phyloP scores from a whole-genome alignment of 2,797 vertebrate species.

The Xiphorhynchus erythropygius region DNA sequence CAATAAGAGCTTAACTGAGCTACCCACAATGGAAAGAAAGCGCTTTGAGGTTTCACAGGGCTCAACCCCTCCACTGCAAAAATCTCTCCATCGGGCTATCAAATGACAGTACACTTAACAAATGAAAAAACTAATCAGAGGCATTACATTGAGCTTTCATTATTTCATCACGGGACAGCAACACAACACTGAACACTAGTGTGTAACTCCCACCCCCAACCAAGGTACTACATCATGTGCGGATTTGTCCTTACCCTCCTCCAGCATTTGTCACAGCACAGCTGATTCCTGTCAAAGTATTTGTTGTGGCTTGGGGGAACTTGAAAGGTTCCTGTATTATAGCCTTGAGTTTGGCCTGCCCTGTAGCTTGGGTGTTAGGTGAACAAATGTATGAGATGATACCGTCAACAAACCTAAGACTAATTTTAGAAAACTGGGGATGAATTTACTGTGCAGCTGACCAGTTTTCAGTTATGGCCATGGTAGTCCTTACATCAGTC shows the following conservation, averaged over 20 bases:
- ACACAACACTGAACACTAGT: not conserved
- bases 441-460: not conserved
- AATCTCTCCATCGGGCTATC: slow-evolving; percentile 14
- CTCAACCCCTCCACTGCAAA: not conserved
- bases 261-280: not conserved
- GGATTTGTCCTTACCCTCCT: not conserved
- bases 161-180: not conserved
- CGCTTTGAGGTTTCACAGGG: slow-evolving; percentile 36
- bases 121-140: not conserved
- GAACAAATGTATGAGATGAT: not conserved
- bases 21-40: slow-evolving; percentile 53
- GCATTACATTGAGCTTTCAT: not conserved
- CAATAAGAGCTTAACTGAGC: slow-evolving; percentile 14
- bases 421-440: not conserved
- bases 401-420: not conserved
- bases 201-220: not conserved
- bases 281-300: not conserved
- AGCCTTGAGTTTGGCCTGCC: not conserved
- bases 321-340: not conserved
- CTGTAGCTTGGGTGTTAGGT: not conserved
- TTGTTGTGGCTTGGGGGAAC: not conserved
- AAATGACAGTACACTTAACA: slow-evolving; percentile 8
- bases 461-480: not conserved
- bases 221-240: not conserved
- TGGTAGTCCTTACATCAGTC: not conserved